A percentile compares a stretch with the other conserved stretches of the same genome.
Evolutionary conservation across 2,888 invertebrate species (phyloP).

Genomic region (Drosophila merina): DNA sequence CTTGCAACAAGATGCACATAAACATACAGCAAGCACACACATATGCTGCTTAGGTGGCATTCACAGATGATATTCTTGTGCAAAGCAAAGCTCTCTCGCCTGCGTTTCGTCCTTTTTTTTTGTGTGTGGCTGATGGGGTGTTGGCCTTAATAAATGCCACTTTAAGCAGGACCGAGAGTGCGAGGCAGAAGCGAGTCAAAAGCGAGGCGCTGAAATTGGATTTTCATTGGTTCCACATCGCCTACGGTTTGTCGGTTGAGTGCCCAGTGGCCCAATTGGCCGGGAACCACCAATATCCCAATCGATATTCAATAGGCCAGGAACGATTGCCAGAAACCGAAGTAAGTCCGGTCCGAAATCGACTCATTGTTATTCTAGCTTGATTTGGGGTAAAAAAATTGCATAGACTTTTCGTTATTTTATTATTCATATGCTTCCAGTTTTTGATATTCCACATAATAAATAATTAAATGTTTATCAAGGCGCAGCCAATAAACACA

Average conservation of each 20-base stretch:
- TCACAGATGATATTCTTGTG: slow-evolving; percentile 63
- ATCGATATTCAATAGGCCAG: slow-evolving; percentile 14
- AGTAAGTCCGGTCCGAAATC: neutral
- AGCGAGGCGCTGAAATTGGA: slow-evolving; percentile 26
- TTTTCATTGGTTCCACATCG: slow-evolving; percentile 13
- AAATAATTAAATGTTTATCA: neutral
- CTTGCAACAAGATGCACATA: slow-evolving; percentile 34
- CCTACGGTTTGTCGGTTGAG: neutral
- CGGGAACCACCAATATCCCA: neutral
- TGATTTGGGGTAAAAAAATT: too few species aligned
- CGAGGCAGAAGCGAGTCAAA: slow-evolving; percentile 1
- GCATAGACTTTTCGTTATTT: too few species aligned
- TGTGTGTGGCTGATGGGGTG: slow-evolving; percentile 24
- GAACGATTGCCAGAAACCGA: slow-evolving; percentile 1
- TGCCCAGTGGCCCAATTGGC: slow-evolving; percentile 13
- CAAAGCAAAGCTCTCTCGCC: slow-evolving; percentile 11
- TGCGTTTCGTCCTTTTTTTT: neutral
- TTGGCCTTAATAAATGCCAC: slow-evolving; percentile 41
- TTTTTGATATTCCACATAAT: neutral
- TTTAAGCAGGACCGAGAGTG: slow-evolving; percentile 25
- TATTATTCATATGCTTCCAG: neutral
- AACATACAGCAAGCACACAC: slow-evolving; percentile 22
- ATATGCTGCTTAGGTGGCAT: slow-evolving; percentile 53
- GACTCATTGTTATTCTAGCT: neutral
- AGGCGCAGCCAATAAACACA: neutral